Evolutionary conservation across 2,888 invertebrate genomes (phyloP).

Genomic region (Tholera decimalis): DNA sequence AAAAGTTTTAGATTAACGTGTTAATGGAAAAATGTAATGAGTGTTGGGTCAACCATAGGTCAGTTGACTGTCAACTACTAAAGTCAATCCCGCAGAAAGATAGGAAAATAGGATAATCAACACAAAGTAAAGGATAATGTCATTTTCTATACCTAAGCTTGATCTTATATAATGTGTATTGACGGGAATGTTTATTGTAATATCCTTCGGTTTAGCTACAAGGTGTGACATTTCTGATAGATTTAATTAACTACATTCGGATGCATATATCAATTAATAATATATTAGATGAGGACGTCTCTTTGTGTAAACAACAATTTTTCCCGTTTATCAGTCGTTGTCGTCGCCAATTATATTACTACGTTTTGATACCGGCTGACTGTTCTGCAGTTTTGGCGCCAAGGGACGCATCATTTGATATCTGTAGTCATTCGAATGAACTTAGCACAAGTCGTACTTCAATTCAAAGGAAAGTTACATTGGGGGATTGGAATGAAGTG

Average conservation of each 20-base stretch:
- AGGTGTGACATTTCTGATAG: neutral
- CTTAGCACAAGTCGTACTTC: neutral
- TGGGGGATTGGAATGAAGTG: neutral
- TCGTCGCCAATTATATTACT: neutral
- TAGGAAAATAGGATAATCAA: no score
- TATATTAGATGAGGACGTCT: neutral
- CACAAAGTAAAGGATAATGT: no score
- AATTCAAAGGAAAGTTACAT: neutral
- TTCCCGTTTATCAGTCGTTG: neutral
- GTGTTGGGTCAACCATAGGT: neutral
- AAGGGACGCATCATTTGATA: neutral
- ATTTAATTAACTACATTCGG: neutral
- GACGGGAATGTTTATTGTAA: neutral
- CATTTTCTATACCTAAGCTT: no score
- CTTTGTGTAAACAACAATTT: neutral
- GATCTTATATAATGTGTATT: no score
- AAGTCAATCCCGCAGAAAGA: neutral
- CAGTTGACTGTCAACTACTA: neutral
- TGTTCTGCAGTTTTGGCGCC: neutral
- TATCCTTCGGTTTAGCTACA: neutral
- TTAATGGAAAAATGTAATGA: no score
- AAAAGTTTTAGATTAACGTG: no score
- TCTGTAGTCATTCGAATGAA: conserved; percentile 1
- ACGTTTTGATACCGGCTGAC: neutral
- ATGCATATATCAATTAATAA: neutral